A percentile compares a stretch with the other conserved stretches of the same genome.
These are phyloP conservation scores for Masnerella sp. DNA, from an alignment of 2,888 invertebrate species.

Conservation along the genomic window DNA sequence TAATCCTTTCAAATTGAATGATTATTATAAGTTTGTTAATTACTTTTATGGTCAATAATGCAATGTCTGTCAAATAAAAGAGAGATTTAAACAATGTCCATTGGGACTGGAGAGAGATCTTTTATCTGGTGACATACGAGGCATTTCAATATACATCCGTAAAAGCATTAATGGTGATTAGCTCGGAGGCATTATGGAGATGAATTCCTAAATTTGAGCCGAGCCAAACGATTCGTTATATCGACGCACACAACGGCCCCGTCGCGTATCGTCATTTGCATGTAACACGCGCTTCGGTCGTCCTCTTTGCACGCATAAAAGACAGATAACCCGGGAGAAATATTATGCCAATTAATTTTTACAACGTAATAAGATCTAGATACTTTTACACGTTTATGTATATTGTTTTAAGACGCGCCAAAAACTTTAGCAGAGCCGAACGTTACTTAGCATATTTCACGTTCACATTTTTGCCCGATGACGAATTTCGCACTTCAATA, in stretches of 20 bases:
- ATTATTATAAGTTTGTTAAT: conserved; percentile 61
- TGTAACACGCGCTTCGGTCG: conserved; percentile 46
- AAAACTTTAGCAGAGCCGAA: conserved; percentile 23
- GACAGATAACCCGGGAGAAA: conserved; percentile 54
- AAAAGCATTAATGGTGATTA: conserved; percentile 60
- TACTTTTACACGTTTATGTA: conserved; percentile 45
- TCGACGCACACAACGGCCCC: conserved; percentile 47
- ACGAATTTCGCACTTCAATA: conserved; percentile 7
- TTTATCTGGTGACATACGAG: conserved; percentile 59
- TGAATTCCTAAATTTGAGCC: conserved; percentile 60
- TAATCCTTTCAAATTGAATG: conserved; percentile 37
- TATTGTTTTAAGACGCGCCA: conserved; percentile 24
- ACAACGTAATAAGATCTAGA: conserved; percentile 58
- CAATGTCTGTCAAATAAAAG: conserved; percentile 49
- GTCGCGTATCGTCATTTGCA: conserved; percentile 52
- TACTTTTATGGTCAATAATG: conserved; percentile 56
- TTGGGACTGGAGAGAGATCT: conserved; percentile 48
- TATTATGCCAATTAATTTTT: conserved; percentile 57
- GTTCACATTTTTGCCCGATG: conserved; percentile 29
- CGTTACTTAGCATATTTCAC: conserved; percentile 46
- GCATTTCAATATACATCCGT: conserved; percentile 60
- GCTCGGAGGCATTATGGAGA: conserved; percentile 58
- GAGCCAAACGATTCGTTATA: conserved; percentile 56
- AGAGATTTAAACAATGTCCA: conserved; percentile 54
- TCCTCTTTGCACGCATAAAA: conserved; percentile 8